phyloP scores from a whole-genome alignment of 92 coral and sea anemone genomes.

The Epizoanthus ramosus region DNA sequence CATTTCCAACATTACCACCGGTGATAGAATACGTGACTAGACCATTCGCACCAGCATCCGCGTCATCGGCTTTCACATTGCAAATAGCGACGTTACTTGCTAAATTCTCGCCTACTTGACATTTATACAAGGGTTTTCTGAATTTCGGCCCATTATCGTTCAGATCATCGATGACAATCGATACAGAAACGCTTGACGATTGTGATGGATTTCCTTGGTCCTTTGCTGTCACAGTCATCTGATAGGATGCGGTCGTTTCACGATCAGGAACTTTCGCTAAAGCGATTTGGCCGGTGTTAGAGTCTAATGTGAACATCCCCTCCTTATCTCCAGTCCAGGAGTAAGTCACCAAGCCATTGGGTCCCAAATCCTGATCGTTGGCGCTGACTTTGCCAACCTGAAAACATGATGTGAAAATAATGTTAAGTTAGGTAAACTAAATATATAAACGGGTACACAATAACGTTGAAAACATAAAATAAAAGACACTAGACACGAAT shows the following conservation, averaged over 20 bases:
- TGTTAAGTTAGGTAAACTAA: neutral
- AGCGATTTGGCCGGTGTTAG: slow-evolving; percentile 61
- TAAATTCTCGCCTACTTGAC: slow-evolving; percentile 82
- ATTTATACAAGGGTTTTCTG: slow-evolving; percentile 60
- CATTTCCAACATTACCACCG: slow-evolving; percentile 63
- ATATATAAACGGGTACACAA: too few relatives aligned
- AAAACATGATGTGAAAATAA: neutral
- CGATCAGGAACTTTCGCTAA: slow-evolving; percentile 60
- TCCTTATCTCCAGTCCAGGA: slow-evolving; percentile 23
- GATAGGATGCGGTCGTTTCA: slow-evolving; percentile 69
- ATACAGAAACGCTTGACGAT: slow-evolving; percentile 60
- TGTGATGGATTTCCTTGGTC: slow-evolving; percentile 76
- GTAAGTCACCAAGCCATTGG: slow-evolving; percentile 68
- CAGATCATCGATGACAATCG: slow-evolving; percentile 77
- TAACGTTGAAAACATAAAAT: too few relatives aligned
- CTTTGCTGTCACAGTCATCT: slow-evolving; percentile 69
- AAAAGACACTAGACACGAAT: too few relatives aligned
- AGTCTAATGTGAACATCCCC: slow-evolving; percentile 55
- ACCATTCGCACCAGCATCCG: slow-evolving; percentile 74
- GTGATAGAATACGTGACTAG: slow-evolving; percentile 65
- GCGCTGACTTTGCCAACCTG: slow-evolving; percentile 81
- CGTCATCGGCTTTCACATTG: slow-evolving; percentile 76
- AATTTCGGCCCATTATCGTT: slow-evolving; percentile 83
- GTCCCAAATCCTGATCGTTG: slow-evolving; percentile 72
- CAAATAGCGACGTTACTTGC: slow-evolving; percentile 75